Conservation (phyloP, 2,797 vertebrate species). For the Hyperoplus immaculatus region DNA sequence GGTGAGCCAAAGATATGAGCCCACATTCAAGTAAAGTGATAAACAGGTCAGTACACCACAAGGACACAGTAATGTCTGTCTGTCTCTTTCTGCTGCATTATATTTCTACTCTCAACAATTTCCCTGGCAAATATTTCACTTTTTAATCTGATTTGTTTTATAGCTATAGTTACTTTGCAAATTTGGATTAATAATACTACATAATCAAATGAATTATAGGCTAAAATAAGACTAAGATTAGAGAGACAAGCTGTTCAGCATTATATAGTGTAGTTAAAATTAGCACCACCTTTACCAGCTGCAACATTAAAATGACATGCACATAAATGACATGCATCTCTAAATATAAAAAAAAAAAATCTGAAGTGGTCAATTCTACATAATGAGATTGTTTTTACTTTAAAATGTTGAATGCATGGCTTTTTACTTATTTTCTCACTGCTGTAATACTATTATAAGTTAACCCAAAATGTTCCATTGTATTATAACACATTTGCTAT, state of each 20-base stretch:
- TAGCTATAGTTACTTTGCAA: neutral
- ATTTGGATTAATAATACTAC: no score
- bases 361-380: neutral
- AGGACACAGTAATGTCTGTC: neutral
- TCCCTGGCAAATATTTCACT: neutral
- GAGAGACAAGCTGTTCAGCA: no score
- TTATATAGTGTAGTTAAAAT: neutral
- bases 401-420: neutral
- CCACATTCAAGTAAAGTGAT: neutral
- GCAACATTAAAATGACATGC: neutral
- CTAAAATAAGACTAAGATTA: neutral
- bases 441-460: neutral
- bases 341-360: neutral
- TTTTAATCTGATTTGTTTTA: neutral
- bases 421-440: neutral
- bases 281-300: neutral
- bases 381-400: neutral
- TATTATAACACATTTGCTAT: neutral
- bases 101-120: neutral
- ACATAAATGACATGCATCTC: neutral
- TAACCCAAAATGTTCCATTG: no score
- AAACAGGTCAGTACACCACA: neutral
- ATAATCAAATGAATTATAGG: neutral
- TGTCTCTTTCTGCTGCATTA: neutral
- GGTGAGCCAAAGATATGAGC: neutral